These are phyloP conservation scores for Nephrotoma flavescens DNA, from an alignment of 2,888 invertebrate species.

Conservation along the genomic window DNA sequence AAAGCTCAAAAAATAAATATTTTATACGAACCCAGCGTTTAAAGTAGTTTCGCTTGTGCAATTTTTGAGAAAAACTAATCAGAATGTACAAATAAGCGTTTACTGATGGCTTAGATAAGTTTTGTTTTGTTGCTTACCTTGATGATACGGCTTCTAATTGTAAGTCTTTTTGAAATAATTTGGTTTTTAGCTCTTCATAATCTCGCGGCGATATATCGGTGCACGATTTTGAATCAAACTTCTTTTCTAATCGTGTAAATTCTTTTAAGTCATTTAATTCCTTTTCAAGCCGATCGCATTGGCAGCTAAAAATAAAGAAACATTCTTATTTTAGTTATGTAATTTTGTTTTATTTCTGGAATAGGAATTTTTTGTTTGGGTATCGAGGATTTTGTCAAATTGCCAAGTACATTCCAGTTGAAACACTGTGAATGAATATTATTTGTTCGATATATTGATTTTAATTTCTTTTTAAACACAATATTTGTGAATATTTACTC, in stretches of 20 bases:
- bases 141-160: conserved; percentile 6
- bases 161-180: conserved; percentile 8
- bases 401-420: conserved; percentile 2
- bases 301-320: conserved; percentile 20
- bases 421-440: not conserved
- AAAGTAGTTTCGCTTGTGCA: not conserved
- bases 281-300: conserved; percentile 35
- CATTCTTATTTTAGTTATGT: not conserved
- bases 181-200: conserved; percentile 10
- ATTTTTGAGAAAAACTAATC: not conserved
- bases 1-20: not conserved
- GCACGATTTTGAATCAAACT: conserved; percentile 22
- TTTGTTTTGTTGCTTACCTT: conserved; percentile 7
- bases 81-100: no score
- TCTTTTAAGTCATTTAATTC: conserved; percentile 40
- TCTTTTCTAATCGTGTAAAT: conserved; percentile 44
- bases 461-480: no score
- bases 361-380: not conserved
- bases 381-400: not conserved
- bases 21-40: not conserved
- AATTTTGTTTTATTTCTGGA: not conserved
- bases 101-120: no score
- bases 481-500: no score
- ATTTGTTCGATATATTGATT: not conserved
- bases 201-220: conserved; percentile 14